Evolutionary conservation across 2,888 invertebrate species (phyloP).

Genomic region (Apotomis capreana): DNA sequence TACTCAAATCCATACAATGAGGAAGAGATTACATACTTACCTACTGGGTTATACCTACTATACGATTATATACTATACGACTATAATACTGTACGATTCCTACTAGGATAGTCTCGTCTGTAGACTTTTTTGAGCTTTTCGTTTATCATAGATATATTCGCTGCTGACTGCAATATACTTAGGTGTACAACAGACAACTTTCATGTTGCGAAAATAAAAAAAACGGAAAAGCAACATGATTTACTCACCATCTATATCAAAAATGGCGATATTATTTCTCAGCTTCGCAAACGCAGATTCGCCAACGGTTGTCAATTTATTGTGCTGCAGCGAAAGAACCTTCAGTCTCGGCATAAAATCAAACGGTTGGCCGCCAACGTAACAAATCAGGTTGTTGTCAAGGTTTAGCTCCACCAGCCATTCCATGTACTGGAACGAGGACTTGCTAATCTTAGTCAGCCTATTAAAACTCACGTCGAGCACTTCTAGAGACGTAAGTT

Average conservation of each 20-base stretch:
- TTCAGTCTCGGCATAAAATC: conserved; percentile 93
- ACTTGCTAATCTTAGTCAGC: conserved; percentile 86
- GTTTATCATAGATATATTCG: too few relatives aligned
- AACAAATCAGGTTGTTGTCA: conserved; percentile 92
- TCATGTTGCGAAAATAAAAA: too few relatives aligned
- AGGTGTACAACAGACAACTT: too few relatives aligned
- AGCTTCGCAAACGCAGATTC: conserved; percentile 90
- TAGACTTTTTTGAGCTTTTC: too few relatives aligned
- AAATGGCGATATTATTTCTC: conserved; percentile 90
- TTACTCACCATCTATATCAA: conserved; percentile 91
- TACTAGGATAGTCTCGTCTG: too few relatives aligned
- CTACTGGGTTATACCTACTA: too few relatives aligned
- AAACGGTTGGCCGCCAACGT: conserved; percentile 90
- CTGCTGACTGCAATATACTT: too few relatives aligned
- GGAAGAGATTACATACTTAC: too few relatives aligned
- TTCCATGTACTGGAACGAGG: conserved; percentile 88
- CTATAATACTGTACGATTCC: too few relatives aligned
- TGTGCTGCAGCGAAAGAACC: conserved; percentile 90
- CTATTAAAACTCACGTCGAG: conserved; percentile 92
- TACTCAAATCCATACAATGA: too few relatives aligned
- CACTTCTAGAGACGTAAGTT: conserved; percentile 91
- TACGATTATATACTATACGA: too few relatives aligned
- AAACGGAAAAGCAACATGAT: not conserved
- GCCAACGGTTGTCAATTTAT: conserved; percentile 88
- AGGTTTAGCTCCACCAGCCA: conserved; percentile 94